Conservation (phyloP, 2,888 invertebrate genomes). For the Leptothorax acervorum region DNA sequence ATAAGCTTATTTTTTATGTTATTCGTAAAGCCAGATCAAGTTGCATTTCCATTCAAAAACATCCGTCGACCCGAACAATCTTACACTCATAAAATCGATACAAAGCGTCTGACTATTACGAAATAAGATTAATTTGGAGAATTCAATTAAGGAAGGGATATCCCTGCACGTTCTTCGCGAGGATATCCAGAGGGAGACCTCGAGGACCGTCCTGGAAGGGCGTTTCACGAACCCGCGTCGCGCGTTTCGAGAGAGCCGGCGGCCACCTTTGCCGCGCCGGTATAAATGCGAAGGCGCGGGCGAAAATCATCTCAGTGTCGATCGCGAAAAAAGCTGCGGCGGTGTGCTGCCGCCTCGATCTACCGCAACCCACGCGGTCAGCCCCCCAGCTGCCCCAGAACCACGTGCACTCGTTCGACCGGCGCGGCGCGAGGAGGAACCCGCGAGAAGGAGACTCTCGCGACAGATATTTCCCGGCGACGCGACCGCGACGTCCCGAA, state of each 20-base stretch:
- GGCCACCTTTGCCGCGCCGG: conserved; percentile 54
- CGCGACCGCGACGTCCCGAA: no score
- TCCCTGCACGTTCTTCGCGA: not conserved
- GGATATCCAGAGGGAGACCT: not conserved
- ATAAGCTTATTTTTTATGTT: not conserved
- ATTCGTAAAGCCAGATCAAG: not conserved
- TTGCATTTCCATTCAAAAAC: not conserved
- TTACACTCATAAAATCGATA: not conserved
- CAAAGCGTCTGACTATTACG: not conserved
- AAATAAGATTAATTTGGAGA: conserved; percentile 6
- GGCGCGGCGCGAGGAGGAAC: not conserved
- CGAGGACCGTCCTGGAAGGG: conserved; percentile 57
- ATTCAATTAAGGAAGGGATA: not conserved
- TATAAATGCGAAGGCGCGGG: conserved; percentile 74
- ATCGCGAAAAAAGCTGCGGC: conserved; percentile 71
- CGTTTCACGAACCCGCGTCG: conserved; percentile 50
- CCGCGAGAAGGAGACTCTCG: not conserved
- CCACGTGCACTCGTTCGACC: conserved; percentile 51
- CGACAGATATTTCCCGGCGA: not conserved
- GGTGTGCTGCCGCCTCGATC: conserved; percentile 31
- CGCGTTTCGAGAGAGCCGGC: conserved; percentile 63
- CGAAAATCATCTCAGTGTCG: conserved; percentile 76
- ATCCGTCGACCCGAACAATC: no score
- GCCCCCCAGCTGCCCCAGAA: no score
- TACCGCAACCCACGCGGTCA: not conserved